Conservation (phyloP, 2,888 invertebrate species). For the Notocelia uddmanniana region DNA sequence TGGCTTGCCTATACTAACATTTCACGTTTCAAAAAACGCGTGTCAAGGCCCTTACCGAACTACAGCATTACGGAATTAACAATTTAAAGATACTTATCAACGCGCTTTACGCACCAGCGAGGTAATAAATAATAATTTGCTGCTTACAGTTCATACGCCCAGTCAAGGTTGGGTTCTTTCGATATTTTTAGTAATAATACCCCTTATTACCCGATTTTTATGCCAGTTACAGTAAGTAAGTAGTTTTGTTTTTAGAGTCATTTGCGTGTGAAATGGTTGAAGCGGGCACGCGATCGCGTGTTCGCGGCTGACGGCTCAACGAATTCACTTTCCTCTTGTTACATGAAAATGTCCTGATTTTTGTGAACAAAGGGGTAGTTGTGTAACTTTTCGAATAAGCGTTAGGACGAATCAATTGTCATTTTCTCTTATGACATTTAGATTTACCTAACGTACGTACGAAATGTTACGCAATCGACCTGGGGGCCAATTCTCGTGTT, state of each 20-base stretch:
- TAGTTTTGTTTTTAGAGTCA: constrained; percentile 62
- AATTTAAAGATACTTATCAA: constrained; percentile 31
- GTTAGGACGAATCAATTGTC: too few species aligned
- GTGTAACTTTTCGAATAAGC: too few species aligned
- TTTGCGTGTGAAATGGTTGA: constrained; percentile 73
- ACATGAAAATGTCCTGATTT: constrained; percentile 33
- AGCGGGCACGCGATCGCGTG: constrained; percentile 82
- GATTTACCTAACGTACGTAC: too few species aligned
- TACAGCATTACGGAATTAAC: constrained; percentile 19
- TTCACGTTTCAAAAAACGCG: too few species aligned
- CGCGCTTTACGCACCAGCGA: constrained; percentile 13
- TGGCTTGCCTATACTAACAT: too few species aligned
- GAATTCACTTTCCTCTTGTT: constrained; percentile 41
- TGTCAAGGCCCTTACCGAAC: constrained; percentile 15
- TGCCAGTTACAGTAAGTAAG: constrained; percentile 53
- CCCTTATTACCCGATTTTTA: constrained; percentile 40
- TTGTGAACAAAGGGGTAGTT: constrained; percentile 1
- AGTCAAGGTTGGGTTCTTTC: constrained; percentile 33
- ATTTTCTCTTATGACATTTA: too few species aligned
- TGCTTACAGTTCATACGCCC: constrained; percentile 24
- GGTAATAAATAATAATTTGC: constrained; percentile 36
- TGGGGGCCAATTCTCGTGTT: too few species aligned
- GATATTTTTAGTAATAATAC: constrained; percentile 35
- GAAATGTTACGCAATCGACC: too few species aligned
- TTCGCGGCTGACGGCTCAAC: constrained; percentile 28